Conservation (phyloP, 1,140 invertebrate genomes). For the Macrosteles quadrilineatus region DNA sequence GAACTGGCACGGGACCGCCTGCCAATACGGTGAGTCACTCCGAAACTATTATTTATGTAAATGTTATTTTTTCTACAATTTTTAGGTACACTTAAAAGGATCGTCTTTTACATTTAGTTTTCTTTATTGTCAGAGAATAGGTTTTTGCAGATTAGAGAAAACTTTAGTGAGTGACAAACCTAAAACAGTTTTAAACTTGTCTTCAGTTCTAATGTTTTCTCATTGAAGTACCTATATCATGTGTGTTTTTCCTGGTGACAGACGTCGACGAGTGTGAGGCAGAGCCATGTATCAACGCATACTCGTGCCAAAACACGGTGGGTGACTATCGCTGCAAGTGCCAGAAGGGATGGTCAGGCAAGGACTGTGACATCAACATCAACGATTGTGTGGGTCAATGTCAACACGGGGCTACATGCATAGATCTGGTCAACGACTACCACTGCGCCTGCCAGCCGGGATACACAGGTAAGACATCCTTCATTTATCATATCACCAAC, state of each 20-base stretch:
- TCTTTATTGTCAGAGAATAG: no score
- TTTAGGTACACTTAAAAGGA: no score
- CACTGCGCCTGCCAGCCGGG: slow-evolving; percentile 79
- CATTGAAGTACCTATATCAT: no score
- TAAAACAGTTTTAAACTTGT: no score
- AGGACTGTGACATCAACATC: slow-evolving; percentile 86
- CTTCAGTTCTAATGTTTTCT: no score
- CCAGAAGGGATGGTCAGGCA: slow-evolving; percentile 81
- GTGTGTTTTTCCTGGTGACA: no score
- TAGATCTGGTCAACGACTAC: slow-evolving; percentile 81
- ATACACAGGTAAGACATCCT: slow-evolving; percentile 64
- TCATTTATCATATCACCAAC: slow-evolving; percentile 7
- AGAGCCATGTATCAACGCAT: slow-evolving; percentile 77
- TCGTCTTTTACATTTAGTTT: no score
- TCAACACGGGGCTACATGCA: slow-evolving; percentile 81
- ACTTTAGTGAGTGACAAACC: no score
- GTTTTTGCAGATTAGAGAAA: no score
- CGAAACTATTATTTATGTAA: no score
- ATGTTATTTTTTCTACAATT: no score
- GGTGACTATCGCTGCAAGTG: slow-evolving; percentile 84
- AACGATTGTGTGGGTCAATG: slow-evolving; percentile 88
- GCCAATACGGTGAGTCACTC: slow-evolving; percentile 65
- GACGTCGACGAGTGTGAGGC: slow-evolving; percentile 67
- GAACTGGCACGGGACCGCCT: slow-evolving; percentile 80
- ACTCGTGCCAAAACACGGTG: slow-evolving; percentile 74